A percentile compares a stretch with the other conserved stretches of the same genome.
These are phyloP conservation scores for Lordiphosa collinella DNA, from an alignment of 1,140 invertebrate species.

Conservation along the genomic window DNA sequence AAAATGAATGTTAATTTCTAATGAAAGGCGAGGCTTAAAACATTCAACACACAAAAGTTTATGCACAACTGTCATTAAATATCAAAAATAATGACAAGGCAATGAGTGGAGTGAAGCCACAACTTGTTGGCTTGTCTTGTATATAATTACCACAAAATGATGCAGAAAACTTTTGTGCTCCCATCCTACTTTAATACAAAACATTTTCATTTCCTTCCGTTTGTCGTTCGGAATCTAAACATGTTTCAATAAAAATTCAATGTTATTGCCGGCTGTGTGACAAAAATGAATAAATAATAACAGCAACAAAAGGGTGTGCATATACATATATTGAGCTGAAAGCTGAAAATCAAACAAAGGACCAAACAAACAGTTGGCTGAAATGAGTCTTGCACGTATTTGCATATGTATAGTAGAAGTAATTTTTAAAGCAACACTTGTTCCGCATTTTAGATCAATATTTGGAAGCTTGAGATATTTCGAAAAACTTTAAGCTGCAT, in stretches of 20 bases:
- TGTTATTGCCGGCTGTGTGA: slow-evolving; percentile 44
- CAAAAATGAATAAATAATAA: slow-evolving; percentile 34
- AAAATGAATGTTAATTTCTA: slow-evolving; percentile 49
- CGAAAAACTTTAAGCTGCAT: slow-evolving; percentile 11
- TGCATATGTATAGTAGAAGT: too few species aligned
- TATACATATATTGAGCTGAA: background rate
- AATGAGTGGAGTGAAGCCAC: background rate
- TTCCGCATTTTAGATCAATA: slow-evolving; percentile 4
- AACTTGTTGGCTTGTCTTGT: slow-evolving; percentile 5
- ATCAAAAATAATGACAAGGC: slow-evolving; percentile 22
- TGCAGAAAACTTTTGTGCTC: slow-evolving; percentile 12
- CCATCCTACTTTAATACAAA: slow-evolving; percentile 15
- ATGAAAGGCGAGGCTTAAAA: slow-evolving; percentile 28
- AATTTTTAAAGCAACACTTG: background rate
- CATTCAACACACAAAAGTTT: slow-evolving; percentile 11
- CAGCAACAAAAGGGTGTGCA: slow-evolving; percentile 1
- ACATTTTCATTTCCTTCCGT: slow-evolving; percentile 3
- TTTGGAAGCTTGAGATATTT: background rate
- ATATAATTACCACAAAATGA: slow-evolving; percentile 34
- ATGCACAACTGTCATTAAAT: slow-evolving; percentile 39
- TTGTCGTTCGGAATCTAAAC: slow-evolving; percentile 20
- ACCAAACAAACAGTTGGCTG: too few species aligned
- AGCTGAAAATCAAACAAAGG: background rate
- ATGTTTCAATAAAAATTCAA: slow-evolving; percentile 51
- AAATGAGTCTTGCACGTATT: too few species aligned